phyloP scores from a whole-genome alignment of 2,113 vertebrate species.

The Gymnarchus niloticus region DNA sequence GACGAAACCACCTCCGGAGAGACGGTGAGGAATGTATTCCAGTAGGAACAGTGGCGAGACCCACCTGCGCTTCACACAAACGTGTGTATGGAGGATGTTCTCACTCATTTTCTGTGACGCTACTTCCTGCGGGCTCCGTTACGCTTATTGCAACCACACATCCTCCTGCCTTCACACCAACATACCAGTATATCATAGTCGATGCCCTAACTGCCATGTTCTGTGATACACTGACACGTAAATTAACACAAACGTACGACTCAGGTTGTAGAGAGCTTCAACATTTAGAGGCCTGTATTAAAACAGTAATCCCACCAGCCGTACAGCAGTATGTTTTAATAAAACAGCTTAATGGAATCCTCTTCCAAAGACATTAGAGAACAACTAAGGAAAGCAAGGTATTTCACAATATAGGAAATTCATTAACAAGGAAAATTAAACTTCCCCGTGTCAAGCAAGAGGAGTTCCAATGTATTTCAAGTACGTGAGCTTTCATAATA shows the following conservation, averaged over 20 bases:
- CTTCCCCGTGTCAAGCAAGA: neutral
- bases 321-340: neutral
- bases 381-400: neutral
- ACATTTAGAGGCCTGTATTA: neutral
- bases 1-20: constrained; percentile 42
- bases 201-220: constrained; percentile 8
- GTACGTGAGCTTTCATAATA: neutral
- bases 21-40: constrained; percentile 56
- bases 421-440: neutral
- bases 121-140: constrained; percentile 61
- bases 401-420: constrained; percentile 5
- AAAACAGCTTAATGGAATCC: constrained; percentile 8
- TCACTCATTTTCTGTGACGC: constrained; percentile 60
- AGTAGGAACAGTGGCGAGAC: constrained; percentile 52
- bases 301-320: neutral
- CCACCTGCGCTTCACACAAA: constrained; percentile 51
- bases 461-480: neutral
- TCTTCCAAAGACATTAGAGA: neutral
- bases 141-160: constrained; percentile 59
- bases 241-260: neutral
- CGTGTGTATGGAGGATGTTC: constrained; percentile 44
- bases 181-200: neutral
- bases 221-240: neutral
- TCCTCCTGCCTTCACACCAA: constrained; percentile 50
- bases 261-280: neutral